Percentiles rank a stretch among this genome's conserved stretches.
These are phyloP conservation scores for Eutrigla gurnardus DNA, from an alignment of 2,797 vertebrate species.

Conservation along the genomic window DNA sequence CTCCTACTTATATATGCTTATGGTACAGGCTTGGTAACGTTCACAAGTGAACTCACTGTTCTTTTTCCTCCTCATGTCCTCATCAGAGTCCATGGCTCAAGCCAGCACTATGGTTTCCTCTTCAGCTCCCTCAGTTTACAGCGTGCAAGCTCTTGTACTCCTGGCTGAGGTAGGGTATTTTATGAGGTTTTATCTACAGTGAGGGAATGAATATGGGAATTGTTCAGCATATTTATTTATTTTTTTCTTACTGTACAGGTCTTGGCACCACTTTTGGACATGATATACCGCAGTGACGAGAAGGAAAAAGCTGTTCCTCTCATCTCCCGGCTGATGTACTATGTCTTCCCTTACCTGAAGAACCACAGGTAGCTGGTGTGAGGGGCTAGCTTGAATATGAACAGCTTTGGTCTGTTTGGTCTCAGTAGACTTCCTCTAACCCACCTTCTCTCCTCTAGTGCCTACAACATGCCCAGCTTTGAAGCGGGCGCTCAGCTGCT, in stretches of 20 bases:
- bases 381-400: neutral
- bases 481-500: slow-evolving; percentile 92
- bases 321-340: slow-evolving; percentile 94
- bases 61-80: neutral
- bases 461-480: slow-evolving; percentile 96
- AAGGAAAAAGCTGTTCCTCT: slow-evolving; percentile 96
- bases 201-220: neutral
- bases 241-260: slow-evolving; percentile 65
- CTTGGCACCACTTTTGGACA: slow-evolving; percentile 93
- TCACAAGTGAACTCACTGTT: neutral
- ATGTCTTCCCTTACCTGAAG: slow-evolving; percentile 95
- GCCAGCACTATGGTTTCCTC: slow-evolving; percentile 93
- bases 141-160: slow-evolving; percentile 95
- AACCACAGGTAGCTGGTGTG: slow-evolving; percentile 90
- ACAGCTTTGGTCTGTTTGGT: neutral
- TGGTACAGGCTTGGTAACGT: neutral
- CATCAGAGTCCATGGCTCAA: slow-evolving; percentile 83
- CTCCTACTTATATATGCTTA: neutral
- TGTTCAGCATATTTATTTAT: neutral
- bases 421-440: slow-evolving; percentile 1
- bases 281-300: slow-evolving; percentile 98
- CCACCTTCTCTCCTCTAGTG: slow-evolving; percentile 75
- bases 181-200: neutral
- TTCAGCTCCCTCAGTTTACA: slow-evolving; percentile 94
- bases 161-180: slow-evolving; percentile 90